These are phyloP conservation scores for Myotis myotis DNA, from an alignment of 2,797 vertebrate species.

Conservation along the genomic window DNA sequence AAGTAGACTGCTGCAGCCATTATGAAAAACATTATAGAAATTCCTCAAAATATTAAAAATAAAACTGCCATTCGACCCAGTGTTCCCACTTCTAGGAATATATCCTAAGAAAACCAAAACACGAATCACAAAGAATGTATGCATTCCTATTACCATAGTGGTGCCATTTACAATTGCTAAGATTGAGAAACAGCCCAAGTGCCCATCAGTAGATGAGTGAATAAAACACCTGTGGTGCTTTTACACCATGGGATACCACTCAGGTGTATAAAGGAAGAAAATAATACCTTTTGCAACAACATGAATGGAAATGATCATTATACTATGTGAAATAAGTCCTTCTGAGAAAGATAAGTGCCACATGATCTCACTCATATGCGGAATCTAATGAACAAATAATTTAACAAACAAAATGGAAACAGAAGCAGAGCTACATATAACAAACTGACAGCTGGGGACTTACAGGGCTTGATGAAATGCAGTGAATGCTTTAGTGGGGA, in stretches of 20 bases:
- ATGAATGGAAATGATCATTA: neutral
- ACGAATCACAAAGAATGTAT: neutral
- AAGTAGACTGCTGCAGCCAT: too few relatives aligned
- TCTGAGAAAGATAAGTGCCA: neutral
- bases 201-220: neutral
- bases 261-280: neutral
- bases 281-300: neutral
- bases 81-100: too few relatives aligned
- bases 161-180: neutral
- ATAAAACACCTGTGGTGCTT: neutral
- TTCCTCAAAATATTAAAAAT: too few relatives aligned
- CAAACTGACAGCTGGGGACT: neutral
- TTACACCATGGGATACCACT: neutral
- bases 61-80: too few relatives aligned
- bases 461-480: neutral
- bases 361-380: neutral
- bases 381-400: neutral
- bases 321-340: neutral
- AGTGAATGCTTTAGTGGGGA: neutral
- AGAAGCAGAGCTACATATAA: neutral
- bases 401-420: neutral
- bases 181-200: neutral
- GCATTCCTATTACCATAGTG: neutral
- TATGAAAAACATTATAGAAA: too few relatives aligned
- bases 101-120: too few relatives aligned